Percentiles rank a stretch among this genome's conserved stretches.
phyloP scores from a whole-genome alignment of 2,113 vertebrate genomes.

The Hemichromis elongatus region DNA sequence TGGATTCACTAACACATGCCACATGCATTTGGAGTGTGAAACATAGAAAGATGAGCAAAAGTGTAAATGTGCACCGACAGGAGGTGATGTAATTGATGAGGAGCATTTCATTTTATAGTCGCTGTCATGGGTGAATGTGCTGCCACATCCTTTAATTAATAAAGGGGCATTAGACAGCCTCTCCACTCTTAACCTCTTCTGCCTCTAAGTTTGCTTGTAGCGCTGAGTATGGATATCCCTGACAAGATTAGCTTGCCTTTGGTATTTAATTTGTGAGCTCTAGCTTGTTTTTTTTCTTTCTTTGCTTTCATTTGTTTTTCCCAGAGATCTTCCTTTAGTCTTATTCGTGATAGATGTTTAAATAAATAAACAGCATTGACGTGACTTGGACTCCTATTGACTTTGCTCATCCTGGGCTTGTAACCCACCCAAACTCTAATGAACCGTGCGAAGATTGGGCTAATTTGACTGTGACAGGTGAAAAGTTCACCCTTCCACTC shows the following conservation, averaged over 20 bases:
- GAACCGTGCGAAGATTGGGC: constrained; percentile 30
- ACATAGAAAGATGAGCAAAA: background rate
- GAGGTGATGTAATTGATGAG: constrained; percentile 43
- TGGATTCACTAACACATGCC: background rate
- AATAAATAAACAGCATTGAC: background rate
- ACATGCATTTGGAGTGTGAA: background rate
- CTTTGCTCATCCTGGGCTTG: constrained; percentile 6
- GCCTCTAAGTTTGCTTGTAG: background rate
- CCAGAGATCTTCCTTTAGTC: background rate
- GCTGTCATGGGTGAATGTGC: constrained; percentile 36
- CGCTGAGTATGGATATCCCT: background rate
- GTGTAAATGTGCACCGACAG: constrained; percentile 1
- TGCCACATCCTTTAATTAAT: constrained; percentile 56
- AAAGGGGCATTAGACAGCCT: constrained; percentile 18
- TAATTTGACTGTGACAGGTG: constrained; percentile 33
- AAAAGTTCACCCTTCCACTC: background rate
- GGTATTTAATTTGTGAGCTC: background rate
- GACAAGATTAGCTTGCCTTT: background rate
- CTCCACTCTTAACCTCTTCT: background rate
- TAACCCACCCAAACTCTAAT: constrained; percentile 5
- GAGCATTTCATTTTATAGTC: constrained; percentile 52
- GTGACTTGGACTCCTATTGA: background rate
- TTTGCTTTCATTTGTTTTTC: background rate
- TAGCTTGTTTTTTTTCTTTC: background rate
- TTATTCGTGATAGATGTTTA: background rate